These are phyloP conservation scores for Teleogryllus occipitalis DNA, from an alignment of 1,140 invertebrate species.

Conservation along the genomic window DNA sequence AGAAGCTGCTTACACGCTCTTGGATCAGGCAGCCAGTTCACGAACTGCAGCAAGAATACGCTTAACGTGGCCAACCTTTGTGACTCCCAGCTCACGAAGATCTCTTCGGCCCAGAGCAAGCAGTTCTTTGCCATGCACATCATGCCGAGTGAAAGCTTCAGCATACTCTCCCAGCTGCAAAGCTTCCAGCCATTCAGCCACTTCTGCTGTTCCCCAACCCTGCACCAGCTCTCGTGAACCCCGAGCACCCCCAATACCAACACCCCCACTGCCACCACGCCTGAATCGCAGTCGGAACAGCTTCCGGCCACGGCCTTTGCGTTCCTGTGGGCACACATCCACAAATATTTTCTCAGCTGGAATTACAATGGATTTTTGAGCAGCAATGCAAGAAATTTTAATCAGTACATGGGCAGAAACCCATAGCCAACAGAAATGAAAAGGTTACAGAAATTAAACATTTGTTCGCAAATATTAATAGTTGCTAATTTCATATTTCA, in stretches of 20 bases:
- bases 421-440: no score
- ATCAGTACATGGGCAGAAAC: no score
- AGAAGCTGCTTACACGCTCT: slow-evolving; percentile 23
- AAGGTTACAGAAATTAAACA: no score
- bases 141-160: slow-evolving; percentile 76
- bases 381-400: no score
- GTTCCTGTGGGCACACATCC: slow-evolving; percentile 34
- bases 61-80: slow-evolving; percentile 91
- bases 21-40: slow-evolving; percentile 51
- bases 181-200: slow-evolving; percentile 72
- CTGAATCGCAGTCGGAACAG: slow-evolving; percentile 52
- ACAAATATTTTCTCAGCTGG: neutral
- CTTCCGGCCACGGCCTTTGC: slow-evolving; percentile 38
- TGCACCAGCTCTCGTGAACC: slow-evolving; percentile 37
- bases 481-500: no score
- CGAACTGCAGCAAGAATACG: slow-evolving; percentile 86
- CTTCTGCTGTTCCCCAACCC: slow-evolving; percentile 47
- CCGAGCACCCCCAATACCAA: slow-evolving; percentile 28
- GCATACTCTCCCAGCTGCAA: slow-evolving; percentile 81
- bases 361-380: no score
- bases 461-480: no score
- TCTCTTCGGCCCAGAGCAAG: slow-evolving; percentile 76
- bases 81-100: slow-evolving; percentile 81
- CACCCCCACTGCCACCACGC: slow-evolving; percentile 34
- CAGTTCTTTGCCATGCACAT: slow-evolving; percentile 85